phyloP scores from a whole-genome alignment of 2,888 invertebrate genomes.

The Drepanosiphum platanoidis region DNA sequence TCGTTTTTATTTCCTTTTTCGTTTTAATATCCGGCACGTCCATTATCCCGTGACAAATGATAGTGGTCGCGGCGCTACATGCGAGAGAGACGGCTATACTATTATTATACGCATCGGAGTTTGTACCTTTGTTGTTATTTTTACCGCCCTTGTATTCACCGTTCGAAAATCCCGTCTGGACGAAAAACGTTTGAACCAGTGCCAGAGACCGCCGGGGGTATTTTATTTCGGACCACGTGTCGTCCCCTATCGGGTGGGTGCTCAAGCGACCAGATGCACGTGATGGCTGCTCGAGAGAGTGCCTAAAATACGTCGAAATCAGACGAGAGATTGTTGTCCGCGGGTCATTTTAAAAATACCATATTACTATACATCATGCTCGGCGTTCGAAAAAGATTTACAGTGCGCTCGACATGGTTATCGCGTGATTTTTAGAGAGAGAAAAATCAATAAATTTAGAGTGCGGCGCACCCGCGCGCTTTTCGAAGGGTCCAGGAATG shows the following conservation, averaged over 20 bases:
- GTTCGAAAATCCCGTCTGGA: conserved; percentile 14
- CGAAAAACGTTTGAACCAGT: conserved; percentile 34
- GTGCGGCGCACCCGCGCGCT: not conserved
- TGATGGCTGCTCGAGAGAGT: not conserved
- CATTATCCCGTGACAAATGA: conserved; percentile 51
- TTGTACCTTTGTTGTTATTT: conserved; percentile 37
- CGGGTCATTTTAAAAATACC: not conserved
- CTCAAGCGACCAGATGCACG: not conserved
- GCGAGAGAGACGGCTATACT: not conserved
- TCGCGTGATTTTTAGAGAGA: not conserved
- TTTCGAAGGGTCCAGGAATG: not conserved
- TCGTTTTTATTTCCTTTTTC: not conserved
- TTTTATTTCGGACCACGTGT: conserved; percentile 14
- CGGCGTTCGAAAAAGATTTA: not conserved
- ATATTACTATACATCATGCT: not conserved
- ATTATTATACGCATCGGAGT: not conserved
- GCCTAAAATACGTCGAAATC: not conserved
- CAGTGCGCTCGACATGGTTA: not conserved
- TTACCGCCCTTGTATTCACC: not conserved
- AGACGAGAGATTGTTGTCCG: not conserved
- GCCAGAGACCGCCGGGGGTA: conserved; percentile 6
- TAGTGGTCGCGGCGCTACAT: not conserved
- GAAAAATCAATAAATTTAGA: not conserved
- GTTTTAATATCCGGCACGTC: conserved; percentile 29
- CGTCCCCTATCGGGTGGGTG: not conserved